phyloP scores from a whole-genome alignment of 2,888 invertebrate species.

The Crematogaster levior region DNA sequence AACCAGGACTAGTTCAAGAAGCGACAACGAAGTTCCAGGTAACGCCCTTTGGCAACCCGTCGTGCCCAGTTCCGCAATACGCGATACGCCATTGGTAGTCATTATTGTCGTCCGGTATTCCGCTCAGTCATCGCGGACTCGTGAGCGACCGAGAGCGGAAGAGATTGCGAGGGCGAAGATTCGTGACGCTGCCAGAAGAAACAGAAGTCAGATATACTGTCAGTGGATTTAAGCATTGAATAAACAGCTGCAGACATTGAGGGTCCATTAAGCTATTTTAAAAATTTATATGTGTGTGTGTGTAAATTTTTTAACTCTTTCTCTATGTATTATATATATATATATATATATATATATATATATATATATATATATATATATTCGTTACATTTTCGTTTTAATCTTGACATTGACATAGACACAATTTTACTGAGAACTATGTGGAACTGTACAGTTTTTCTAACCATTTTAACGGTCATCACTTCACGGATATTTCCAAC shows the following conservation, averaged over 20 bases:
- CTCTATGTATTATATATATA: not conserved
- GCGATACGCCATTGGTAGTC: slow-evolving; percentile 58
- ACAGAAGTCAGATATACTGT: slow-evolving; percentile 11
- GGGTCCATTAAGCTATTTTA: not conserved
- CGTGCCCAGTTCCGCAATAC: slow-evolving; percentile 45
- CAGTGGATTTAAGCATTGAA: slow-evolving; percentile 10
- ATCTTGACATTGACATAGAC: no score
- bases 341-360: no score
- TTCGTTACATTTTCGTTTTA: no score
- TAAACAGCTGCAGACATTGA: not conserved
- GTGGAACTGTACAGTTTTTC: no score
- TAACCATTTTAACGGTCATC: no score
- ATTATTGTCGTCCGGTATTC: slow-evolving; percentile 55
- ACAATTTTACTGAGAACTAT: no score
- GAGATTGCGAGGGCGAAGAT: slow-evolving; percentile 44
- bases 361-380: no score
- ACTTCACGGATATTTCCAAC: no score
- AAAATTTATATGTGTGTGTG: not conserved
- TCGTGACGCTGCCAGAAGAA: slow-evolving; percentile 18
- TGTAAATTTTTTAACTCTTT: no score
- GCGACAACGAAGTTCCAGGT: slow-evolving; percentile 60
- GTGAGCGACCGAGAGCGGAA: slow-evolving; percentile 23
- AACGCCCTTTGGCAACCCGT: slow-evolving; percentile 63
- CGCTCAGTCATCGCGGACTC: slow-evolving; percentile 48
- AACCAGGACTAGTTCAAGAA: slow-evolving; percentile 60